phyloP scores from a whole-genome alignment of 2,797 vertebrate genomes.

The Mormyrus proboscirostris region DNA sequence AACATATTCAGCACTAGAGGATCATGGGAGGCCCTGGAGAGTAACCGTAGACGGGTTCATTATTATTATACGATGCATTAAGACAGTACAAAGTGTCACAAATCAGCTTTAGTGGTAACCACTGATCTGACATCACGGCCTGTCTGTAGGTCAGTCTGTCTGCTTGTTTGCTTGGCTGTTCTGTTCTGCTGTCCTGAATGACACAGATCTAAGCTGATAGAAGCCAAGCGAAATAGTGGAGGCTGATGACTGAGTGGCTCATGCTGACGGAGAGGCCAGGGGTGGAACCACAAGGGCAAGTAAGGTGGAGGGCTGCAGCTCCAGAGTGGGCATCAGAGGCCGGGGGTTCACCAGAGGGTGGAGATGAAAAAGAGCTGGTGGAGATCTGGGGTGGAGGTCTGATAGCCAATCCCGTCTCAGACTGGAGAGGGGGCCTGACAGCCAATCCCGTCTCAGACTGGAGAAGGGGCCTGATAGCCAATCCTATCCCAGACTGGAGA shows the following conservation, averaged over 20 bases:
- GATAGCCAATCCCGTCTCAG: background rate
- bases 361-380: background rate
- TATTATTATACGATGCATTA: background rate
- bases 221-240: background rate
- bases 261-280: background rate
- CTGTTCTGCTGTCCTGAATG: background rate
- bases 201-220: background rate
- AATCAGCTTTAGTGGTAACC: background rate
- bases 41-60: background rate
- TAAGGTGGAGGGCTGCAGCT: background rate
- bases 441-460: background rate
- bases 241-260: background rate
- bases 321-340: background rate
- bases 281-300: background rate
- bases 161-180: background rate
- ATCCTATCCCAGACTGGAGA: background rate
- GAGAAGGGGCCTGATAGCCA: background rate
- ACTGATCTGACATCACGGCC: background rate
- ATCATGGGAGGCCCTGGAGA: background rate
- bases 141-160: background rate
- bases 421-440: background rate
- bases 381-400: background rate
- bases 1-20: background rate
- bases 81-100: background rate
- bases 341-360: background rate